Evolutionary conservation across 2,113 vertebrate genomes (phyloP).

Genomic region (Monopterus albus): DNA sequence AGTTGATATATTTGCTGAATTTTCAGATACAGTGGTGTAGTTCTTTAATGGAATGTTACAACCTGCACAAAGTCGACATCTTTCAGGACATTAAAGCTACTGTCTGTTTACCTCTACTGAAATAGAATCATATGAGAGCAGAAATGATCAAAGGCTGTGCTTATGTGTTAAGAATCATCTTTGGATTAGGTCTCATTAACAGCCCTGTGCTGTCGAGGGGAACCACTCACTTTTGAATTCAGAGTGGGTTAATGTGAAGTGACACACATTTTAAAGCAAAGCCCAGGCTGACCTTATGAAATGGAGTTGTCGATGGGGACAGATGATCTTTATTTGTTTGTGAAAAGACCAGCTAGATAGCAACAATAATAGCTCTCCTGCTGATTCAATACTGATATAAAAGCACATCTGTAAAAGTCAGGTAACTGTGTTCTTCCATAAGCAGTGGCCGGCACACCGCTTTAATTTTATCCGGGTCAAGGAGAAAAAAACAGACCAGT

Average conservation of each 20-base stretch:
- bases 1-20: no score
- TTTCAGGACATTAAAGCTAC: no score
- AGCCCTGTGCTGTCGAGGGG: neutral
- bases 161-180: no score
- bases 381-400: slow-evolving; percentile 40
- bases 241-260: slow-evolving; percentile 32
- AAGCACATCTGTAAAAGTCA: slow-evolving; percentile 49
- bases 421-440: neutral
- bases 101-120: no score
- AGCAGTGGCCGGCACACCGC: neutral
- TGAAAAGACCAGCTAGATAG: slow-evolving; percentile 62
- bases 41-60: neutral
- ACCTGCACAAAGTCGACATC: neutral
- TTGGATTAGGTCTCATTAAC: no score
- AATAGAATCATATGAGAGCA: no score
- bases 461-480: neutral
- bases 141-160: no score
- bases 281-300: slow-evolving; percentile 59
- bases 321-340: slow-evolving; percentile 66
- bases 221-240: slow-evolving; percentile 40
- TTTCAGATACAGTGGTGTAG: neutral
- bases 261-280: slow-evolving; percentile 27
- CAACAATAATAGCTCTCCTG: slow-evolving; percentile 31
- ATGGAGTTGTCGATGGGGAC: slow-evolving; percentile 45
- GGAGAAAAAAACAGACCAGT: neutral